These are phyloP conservation scores for Sinonovacula constricta DNA, from an alignment of 1,140 invertebrate species.

Conservation along the genomic window DNA sequence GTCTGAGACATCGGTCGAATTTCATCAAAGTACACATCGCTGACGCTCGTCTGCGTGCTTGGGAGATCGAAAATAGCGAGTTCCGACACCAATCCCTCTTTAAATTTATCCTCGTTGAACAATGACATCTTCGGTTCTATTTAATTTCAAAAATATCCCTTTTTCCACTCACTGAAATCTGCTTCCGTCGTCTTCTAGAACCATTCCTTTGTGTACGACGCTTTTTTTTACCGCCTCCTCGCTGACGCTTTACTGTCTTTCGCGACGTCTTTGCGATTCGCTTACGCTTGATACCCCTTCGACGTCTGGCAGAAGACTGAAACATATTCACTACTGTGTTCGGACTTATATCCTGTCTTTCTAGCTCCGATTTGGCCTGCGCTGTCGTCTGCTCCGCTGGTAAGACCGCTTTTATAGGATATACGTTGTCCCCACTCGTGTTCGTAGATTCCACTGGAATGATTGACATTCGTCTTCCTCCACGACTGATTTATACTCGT, in stretches of 20 bases:
- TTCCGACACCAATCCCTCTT: slow-evolving; percentile 20
- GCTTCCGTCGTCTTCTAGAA: slow-evolving; percentile 3
- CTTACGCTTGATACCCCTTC: slow-evolving; percentile 20
- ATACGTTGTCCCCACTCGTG: not conserved
- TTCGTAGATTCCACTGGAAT: slow-evolving; percentile 6
- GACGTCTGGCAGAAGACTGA: slow-evolving; percentile 5
- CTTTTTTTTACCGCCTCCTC: slow-evolving; percentile 8
- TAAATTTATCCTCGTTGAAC: slow-evolving; percentile 17
- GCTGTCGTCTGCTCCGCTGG: slow-evolving; percentile 45
- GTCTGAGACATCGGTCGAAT: slow-evolving; percentile 11
- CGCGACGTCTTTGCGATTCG: not conserved
- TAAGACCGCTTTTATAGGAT: slow-evolving; percentile 35
- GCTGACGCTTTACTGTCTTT: not conserved
- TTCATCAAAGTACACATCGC: slow-evolving; percentile 25
- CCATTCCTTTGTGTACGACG: slow-evolving; percentile 7
- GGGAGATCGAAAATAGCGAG: slow-evolving; percentile 30
- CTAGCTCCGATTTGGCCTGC: slow-evolving; percentile 39
- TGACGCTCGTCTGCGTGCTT: slow-evolving; percentile 23
- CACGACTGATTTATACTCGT: slow-evolving; percentile 9
- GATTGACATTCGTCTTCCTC: slow-evolving; percentile 12
- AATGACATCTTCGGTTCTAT: slow-evolving; percentile 7
- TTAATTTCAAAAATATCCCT: not conserved
- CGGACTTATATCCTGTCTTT: slow-evolving; percentile 32
- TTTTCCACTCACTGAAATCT: not conserved
- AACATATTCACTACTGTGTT: not conserved